Conservation (phyloP, 2,113 vertebrate species). For the Echinops telfairi region DNA sequence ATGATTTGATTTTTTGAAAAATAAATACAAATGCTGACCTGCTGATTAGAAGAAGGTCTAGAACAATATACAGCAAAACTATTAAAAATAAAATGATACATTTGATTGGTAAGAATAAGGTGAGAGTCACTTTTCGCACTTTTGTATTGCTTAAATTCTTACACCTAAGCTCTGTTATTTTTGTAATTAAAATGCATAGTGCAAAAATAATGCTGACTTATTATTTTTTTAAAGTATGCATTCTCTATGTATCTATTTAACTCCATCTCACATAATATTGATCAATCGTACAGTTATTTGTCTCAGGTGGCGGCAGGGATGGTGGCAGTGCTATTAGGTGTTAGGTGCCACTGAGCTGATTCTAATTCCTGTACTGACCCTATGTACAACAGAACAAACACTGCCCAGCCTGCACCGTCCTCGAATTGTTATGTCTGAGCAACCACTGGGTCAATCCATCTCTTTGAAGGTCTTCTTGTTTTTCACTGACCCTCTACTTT, state of each 20-base stretch:
- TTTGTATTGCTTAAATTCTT: slow-evolving; percentile 27
- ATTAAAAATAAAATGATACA: neutral
- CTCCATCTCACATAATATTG: neutral
- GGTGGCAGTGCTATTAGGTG: too few species aligned
- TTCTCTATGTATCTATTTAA: too few species aligned
- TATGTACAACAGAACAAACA: too few species aligned
- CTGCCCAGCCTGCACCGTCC: too few species aligned
- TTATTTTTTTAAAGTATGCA: slow-evolving; percentile 12
- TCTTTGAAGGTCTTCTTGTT: too few species aligned
- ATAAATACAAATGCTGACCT: neutral
- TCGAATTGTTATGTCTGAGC: too few species aligned
- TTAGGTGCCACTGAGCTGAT: too few species aligned
- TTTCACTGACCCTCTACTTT: too few species aligned
- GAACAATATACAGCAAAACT: slow-evolving; percentile 14
- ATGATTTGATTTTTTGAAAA: neutral
- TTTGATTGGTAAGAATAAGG: too few species aligned
- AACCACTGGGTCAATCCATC: too few species aligned
- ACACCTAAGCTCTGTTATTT: neutral
- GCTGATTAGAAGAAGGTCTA: slow-evolving; percentile 9
- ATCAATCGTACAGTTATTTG: neutral
- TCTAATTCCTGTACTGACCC: too few species aligned
- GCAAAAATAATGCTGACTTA: slow-evolving; percentile 48
- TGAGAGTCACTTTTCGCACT: slow-evolving; percentile 25
- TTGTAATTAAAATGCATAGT: neutral
- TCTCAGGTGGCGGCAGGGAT: neutral